Conservation (phyloP, 1,140 invertebrate species). For the Bombus difficillimus region DNA sequence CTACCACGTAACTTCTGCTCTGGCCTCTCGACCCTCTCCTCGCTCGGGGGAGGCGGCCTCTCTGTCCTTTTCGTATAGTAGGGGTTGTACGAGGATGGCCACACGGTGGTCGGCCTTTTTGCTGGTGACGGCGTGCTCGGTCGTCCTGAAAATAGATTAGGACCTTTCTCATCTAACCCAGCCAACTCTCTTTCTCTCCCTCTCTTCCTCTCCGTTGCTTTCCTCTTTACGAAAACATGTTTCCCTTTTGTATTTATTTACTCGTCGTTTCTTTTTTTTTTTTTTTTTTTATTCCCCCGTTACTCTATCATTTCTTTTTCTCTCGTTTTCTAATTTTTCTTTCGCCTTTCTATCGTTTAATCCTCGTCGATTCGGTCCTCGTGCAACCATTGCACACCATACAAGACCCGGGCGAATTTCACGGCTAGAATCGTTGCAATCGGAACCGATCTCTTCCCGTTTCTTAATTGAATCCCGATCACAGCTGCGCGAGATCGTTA, state of each 20-base stretch:
- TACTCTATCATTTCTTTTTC: background rate
- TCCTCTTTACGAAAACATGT: slow-evolving; percentile 30
- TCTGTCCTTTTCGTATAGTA: slow-evolving; percentile 79
- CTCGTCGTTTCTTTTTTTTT: background rate
- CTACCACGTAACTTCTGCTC: slow-evolving; percentile 74
- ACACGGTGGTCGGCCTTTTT: slow-evolving; percentile 76
- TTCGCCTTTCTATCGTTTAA: slow-evolving; percentile 3
- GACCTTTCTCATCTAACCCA: slow-evolving; percentile 77
- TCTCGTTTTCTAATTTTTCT: background rate
- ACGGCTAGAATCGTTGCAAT: background rate
- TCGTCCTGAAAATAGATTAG: slow-evolving; percentile 80
- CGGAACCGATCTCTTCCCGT: background rate
- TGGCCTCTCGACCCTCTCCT: slow-evolving; percentile 74
- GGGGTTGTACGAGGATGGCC: slow-evolving; percentile 76
- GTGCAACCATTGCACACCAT: slow-evolving; percentile 72
- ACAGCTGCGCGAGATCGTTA: slow-evolving; percentile 21
- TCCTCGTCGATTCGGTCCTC: slow-evolving; percentile 20
- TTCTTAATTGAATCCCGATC: slow-evolving; percentile 33
- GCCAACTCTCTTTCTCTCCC: slow-evolving; percentile 43
- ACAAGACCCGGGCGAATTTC: slow-evolving; percentile 41
- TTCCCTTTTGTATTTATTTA: background rate
- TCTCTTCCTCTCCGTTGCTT: slow-evolving; percentile 28
- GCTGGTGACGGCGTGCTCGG: slow-evolving; percentile 75
- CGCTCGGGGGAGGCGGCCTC: slow-evolving; percentile 72
- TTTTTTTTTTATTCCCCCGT: background rate